Conservation (phyloP, 2,113 vertebrate species). For the Python bivittatus region DNA sequence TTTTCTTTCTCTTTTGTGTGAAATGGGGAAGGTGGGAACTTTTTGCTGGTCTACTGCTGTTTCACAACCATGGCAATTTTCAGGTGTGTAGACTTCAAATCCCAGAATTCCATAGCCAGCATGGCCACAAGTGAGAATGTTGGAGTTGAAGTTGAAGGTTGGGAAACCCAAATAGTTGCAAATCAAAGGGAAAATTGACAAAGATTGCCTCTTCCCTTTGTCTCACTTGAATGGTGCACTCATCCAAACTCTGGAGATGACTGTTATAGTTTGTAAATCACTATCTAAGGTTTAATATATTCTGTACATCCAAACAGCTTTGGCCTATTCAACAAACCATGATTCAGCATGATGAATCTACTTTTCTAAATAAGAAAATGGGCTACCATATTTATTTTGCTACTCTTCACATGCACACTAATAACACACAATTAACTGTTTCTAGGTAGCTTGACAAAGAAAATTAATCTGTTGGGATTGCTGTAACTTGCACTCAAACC, state of each 20-base stretch:
- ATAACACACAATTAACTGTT: background rate
- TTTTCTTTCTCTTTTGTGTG: background rate
- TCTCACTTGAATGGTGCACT: background rate
- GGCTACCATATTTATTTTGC: background rate
- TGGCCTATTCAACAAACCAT: background rate
- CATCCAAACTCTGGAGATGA: background rate
- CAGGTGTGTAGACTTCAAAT: background rate
- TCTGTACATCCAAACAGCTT: background rate
- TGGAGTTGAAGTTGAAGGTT: background rate
- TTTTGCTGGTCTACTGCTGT: background rate
- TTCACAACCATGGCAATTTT: background rate
- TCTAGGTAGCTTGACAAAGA: background rate
- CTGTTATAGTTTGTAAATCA: background rate
- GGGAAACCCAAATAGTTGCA: background rate
- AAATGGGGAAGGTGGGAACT: background rate
- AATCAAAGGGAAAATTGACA: background rate
- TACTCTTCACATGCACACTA: background rate
- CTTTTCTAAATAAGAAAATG: background rate
- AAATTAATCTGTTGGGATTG: background rate
- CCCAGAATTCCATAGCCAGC: background rate
- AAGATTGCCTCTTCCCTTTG: background rate
- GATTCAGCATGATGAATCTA: background rate
- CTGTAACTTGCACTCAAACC: background rate
- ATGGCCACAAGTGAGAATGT: background rate
- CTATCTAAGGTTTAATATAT: background rate